Conservation (phyloP, 2,888 invertebrate species). For the Agapetus fuscipes region DNA sequence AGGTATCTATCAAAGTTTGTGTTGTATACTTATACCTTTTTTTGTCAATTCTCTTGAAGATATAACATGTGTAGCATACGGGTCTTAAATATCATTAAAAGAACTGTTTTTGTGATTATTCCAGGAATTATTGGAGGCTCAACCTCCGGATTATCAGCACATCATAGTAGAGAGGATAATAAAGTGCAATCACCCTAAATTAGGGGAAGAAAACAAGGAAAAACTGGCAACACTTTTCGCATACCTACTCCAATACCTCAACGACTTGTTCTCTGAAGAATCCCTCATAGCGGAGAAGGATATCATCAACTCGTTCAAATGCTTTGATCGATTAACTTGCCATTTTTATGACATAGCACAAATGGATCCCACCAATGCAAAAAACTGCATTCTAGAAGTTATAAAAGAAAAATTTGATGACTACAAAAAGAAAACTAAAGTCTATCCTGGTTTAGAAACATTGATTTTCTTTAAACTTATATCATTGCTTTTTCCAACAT, state of each 20-base stretch:
- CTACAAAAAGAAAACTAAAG: slow-evolving; percentile 49
- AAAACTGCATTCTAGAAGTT: slow-evolving; percentile 55
- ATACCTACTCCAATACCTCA: slow-evolving; percentile 66
- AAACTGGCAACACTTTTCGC: slow-evolving; percentile 64
- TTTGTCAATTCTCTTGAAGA: no score
- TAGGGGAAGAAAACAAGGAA: slow-evolving; percentile 69
- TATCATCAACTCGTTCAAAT: slow-evolving; percentile 46
- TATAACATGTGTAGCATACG: no score
- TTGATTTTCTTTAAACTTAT: slow-evolving; percentile 75
- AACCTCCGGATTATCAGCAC: slow-evolving; percentile 54
- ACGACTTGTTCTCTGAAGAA: slow-evolving; percentile 49
- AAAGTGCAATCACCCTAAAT: slow-evolving; percentile 78
- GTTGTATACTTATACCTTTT: no score
- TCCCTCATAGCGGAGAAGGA: slow-evolving; percentile 27
- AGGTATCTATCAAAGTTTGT: no score
- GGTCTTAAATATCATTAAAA: no score
- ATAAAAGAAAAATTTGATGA: slow-evolving; percentile 62
- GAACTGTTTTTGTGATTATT: slow-evolving; percentile 23
- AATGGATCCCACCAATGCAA: slow-evolving; percentile 57
- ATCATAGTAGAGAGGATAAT: slow-evolving; percentile 71
- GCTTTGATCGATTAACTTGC: slow-evolving; percentile 48
- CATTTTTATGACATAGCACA: slow-evolving; percentile 61
- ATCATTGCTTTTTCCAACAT: slow-evolving; percentile 74
- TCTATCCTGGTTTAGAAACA: slow-evolving; percentile 57
- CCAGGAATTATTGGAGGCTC: slow-evolving; percentile 48